Conservation (phyloP, 2,888 invertebrate species). For the Belgica antarctica region DNA sequence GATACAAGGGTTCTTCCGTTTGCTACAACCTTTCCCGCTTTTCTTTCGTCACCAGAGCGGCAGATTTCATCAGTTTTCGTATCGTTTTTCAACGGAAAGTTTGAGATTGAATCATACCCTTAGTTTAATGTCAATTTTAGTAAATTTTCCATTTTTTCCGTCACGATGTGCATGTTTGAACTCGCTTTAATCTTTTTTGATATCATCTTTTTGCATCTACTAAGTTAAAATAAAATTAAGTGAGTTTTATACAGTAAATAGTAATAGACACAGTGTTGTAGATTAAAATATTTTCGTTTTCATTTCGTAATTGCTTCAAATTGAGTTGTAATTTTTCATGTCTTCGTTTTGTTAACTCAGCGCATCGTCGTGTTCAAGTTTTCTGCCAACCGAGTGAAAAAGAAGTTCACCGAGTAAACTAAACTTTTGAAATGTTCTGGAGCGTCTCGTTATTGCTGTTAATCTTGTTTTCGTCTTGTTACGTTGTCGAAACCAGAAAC, state of each 20-base stretch:
- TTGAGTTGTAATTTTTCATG: not conserved
- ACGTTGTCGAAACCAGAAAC: too few species aligned
- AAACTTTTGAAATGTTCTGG: too few species aligned
- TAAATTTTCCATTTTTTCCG: not conserved
- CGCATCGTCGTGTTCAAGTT: not conserved
- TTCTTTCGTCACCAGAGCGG: not conserved
- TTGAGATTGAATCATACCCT: constrained; percentile 9
- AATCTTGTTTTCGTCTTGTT: too few species aligned
- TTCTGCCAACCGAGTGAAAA: too few species aligned
- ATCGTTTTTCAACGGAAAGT: not conserved
- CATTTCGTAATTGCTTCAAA: constrained; percentile 1
- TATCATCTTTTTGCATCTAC: constrained; percentile 6
- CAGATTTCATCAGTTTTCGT: not conserved
- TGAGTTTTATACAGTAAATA: constrained; percentile 22
- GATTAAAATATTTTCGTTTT: constrained; percentile 18
- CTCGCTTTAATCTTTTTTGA: not conserved
- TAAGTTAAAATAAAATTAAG: constrained; percentile 17
- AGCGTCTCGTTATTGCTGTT: too few species aligned
- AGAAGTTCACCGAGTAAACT: too few species aligned
- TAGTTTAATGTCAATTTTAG: constrained; percentile 12
- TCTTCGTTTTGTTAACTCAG: too few species aligned
- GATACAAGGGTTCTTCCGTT: constrained; percentile 1
- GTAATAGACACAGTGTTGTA: constrained; percentile 27
- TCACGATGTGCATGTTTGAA: constrained; percentile 20
- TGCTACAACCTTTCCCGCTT: not conserved